Evolutionary conservation across 2,797 vertebrate genomes (phyloP), one percentile per base, ranked within the genome.

Genomic region (Leucoraja ocellata): DNA sequence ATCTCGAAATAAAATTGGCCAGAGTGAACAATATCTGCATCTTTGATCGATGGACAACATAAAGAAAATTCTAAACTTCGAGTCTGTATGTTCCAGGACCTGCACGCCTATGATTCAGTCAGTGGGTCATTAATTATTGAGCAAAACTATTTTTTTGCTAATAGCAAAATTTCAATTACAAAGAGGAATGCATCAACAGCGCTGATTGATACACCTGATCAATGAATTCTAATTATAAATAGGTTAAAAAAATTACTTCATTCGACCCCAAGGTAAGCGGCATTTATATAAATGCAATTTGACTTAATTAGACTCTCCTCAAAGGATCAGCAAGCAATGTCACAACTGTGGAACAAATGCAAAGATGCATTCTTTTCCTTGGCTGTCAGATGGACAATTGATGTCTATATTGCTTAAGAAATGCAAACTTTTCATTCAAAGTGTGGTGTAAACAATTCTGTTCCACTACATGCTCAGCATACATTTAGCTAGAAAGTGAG

Each of bases 391-490:
- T 92, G 39, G 90, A 92, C 90, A 92, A 58, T 71, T 92, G 90
- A 74, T 74, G 68, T 92, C 71, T 92, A 92, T 92, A 73, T 92
- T 92, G 71, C 39, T 71, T 92, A 39, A 76, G 71, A 76, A 92
- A 54, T 92, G 90, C 46, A 92, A 76, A 46, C 25, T 76, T 46
- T 92, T 46, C 71, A 92, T 92, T 92, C 39, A 73, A 25, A 10
- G n/a, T 68, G n/a, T 18, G 84, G 84, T 88, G 84, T 88, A 68
- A 11, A 65, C 36, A 88, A 65, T 36, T 28, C 84, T 88, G n/a
- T 88, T 74, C 68, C 76, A 39, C 90, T 46, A 23, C 36, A 28
- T 76, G 71, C 71, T 92, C 71, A 73, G 25, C 13, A 74, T 39
- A 76, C 90, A 92, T 73, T 91, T 91, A 91, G 46, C 68, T 25